These are phyloP conservation scores for Eilema caniola DNA, from an alignment of 2,888 invertebrate species.

Conservation along the genomic window DNA sequence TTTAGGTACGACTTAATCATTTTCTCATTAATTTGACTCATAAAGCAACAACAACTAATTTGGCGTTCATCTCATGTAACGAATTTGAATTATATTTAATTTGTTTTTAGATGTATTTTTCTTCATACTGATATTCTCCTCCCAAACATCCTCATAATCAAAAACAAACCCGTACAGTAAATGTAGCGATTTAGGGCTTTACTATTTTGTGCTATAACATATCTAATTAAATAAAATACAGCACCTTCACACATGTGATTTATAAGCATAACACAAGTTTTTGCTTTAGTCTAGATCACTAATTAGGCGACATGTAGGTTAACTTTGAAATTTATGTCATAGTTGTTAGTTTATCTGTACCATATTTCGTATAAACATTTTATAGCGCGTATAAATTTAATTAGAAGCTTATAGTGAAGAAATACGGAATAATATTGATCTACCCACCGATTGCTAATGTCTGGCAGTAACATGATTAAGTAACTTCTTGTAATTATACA, in stretches of 20 bases:
- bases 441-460: constrained; percentile 6
- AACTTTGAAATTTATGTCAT: constrained; percentile 42
- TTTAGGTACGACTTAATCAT: constrained; percentile 33
- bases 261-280: constrained; percentile 39
- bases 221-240: constrained; percentile 35
- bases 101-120: too few species aligned
- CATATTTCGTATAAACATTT: constrained; percentile 45
- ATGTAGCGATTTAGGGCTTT: too few species aligned
- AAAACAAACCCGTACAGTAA: too few species aligned
- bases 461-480: constrained; percentile 11
- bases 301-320: constrained; percentile 41
- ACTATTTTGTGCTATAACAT: too few species aligned
- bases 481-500: constrained; percentile 12
- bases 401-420: constrained; percentile 29
- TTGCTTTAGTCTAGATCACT: constrained; percentile 35
- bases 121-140: too few species aligned
- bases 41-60: not conserved
- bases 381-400: constrained; percentile 36
- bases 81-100: too few species aligned
- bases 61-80: not conserved
- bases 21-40: not conserved
- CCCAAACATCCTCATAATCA: too few species aligned
- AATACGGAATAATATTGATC: constrained; percentile 25
- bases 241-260: constrained; percentile 35
- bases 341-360: constrained; percentile 43